Conservation (phyloP, 30 jellyfish, hydroid and myxozoan genomes). For the Hydractinia symbiolongicarpus region DNA sequence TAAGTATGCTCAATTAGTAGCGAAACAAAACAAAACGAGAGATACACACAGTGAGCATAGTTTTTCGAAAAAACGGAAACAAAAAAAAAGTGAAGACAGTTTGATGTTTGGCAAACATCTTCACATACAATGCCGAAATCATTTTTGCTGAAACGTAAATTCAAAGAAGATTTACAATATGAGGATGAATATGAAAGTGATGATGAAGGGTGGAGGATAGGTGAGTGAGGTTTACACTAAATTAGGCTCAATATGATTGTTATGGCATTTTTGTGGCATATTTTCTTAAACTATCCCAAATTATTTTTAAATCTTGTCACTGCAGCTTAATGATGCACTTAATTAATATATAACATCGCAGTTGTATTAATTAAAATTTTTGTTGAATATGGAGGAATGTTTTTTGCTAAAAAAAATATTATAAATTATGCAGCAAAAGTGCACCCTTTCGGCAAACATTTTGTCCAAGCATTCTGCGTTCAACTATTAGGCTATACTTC, state of each 20-base stretch:
- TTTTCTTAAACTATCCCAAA: no score
- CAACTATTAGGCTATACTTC: no score
- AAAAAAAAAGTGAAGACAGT: background rate
- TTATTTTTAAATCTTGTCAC: no score
- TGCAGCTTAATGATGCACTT: no score
- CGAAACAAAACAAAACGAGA: background rate
- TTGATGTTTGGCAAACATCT: background rate
- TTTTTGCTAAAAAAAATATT: no score
- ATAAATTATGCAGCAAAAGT: no score
- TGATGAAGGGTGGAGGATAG: constrained; percentile 18
- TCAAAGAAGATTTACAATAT: constrained; percentile 19
- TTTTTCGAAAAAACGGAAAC: background rate
- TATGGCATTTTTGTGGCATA: no score
- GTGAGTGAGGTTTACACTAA: background rate
- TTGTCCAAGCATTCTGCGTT: no score
- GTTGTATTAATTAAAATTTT: no score
- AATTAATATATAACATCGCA: no score
- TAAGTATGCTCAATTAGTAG: background rate
- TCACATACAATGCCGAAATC: constrained; percentile 58
- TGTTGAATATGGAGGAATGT: no score
- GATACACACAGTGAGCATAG: background rate
- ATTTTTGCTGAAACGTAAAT: constrained; percentile 59
- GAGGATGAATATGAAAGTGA: constrained; percentile 30
- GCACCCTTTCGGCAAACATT: no score
- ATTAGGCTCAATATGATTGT: background rate